Base-by-base conservation (phyloP, 2,113 vertebrate genomes). In the Brachionichthys hirsutus region DNA sequence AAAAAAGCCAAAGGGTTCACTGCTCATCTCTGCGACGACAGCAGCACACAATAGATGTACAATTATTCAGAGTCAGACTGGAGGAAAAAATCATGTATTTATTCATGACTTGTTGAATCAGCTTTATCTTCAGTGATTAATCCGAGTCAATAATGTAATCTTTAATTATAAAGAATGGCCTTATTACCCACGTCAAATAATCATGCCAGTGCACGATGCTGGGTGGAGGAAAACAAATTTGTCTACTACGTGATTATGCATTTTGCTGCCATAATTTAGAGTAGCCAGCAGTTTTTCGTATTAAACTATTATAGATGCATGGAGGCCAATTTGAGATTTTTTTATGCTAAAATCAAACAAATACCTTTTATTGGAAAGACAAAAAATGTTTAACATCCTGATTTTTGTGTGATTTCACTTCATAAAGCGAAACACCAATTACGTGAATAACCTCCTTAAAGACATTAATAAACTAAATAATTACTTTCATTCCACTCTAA, bases 121-220 rank as follows among this genome's bases (percentile, higher is more conserved):
- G 80, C 75, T 81, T 88, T 84, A 85, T 90, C 79, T 79, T 49
- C 55, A 67, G 75, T 77, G 77, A 88, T 88, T 86, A 85, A 89
- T 87, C 70, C 68, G 44, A 83, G 83, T 88, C 86, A 90, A 88
- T 88, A 90, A 83, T 78, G 78, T 74, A 71, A 82, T 84, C 73
- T 84, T 87, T 88, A 86, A 89, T 88, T 87, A 82, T 83, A 75
- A 83, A 70, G 77, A 82, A 83, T 83, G 73, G 69, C 52, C 72
- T 81, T 80, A 85, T 82, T 77, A 81, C 65, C 65, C 50, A 61
- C 19, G 44, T 77, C 81, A 85, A 87, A 89, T 76, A 88, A 85
- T 70, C 59, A 65, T 9, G 40, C 50, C 22, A 13, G 62, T 67
- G 70, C 50, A 66, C 14, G 30, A 63, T 17, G 49, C 50, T 43